Conservation (phyloP, 2,113 vertebrate species). For the Passer domesticus region DNA sequence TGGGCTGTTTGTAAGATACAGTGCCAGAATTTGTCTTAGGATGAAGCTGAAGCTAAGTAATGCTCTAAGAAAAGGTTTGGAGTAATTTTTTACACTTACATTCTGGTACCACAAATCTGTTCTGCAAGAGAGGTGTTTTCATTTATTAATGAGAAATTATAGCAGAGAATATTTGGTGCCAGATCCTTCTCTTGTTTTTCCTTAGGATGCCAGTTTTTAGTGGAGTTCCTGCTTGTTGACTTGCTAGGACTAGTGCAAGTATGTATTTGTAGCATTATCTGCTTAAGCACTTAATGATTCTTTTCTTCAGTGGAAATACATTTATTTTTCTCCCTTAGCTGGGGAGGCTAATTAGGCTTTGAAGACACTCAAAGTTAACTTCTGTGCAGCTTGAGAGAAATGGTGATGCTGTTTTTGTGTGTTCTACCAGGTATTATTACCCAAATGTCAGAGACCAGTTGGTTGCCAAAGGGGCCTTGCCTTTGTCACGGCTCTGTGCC, state of each 20-base stretch:
- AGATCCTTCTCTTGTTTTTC: not conserved
- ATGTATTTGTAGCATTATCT: not conserved
- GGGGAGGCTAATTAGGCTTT: not conserved
- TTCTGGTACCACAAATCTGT: not conserved
- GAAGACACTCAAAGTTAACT: not conserved
- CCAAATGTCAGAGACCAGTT: slow-evolving; percentile 95
- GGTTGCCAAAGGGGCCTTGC: slow-evolving; percentile 87
- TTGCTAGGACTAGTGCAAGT: not conserved
- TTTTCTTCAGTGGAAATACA: not conserved
- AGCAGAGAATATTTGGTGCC: not conserved
- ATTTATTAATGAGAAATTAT: not conserved
- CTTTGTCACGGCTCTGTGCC: slow-evolving; percentile 90
- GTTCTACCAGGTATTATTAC: slow-evolving; percentile 89
- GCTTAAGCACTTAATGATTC: not conserved
- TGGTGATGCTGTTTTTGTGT: not conserved
- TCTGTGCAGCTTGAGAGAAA: not conserved
- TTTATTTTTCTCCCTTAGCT: not conserved
- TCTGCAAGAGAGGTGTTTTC: not conserved
- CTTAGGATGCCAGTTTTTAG: not conserved
- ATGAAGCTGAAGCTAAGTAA: not conserved
- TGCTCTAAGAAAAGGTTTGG: not conserved
- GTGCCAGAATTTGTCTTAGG: not conserved
- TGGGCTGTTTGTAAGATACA: fast-evolving
- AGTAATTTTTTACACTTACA: not conserved
- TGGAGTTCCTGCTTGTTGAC: not conserved